phyloP scores from a whole-genome alignment of 2,888 invertebrate species.

The Stenodera caucasica region DNA sequence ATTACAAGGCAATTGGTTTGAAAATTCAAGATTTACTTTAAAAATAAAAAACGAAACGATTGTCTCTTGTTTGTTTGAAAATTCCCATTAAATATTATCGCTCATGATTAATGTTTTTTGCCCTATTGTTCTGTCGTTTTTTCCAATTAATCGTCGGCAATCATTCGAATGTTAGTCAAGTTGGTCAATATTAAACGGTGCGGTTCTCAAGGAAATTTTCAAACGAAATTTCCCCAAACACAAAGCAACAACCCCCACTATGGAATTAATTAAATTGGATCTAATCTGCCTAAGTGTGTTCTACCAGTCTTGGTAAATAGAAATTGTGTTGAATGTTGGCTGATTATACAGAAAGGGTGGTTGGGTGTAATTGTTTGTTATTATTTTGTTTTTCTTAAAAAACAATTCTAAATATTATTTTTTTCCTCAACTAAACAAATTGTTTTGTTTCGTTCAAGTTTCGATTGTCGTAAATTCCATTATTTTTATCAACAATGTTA shows the following conservation, averaged over 20 bases:
- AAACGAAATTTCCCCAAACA: constrained; percentile 2
- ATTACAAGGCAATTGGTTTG: constrained; percentile 1
- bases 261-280: constrained; percentile 7
- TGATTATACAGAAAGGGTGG: not conserved
- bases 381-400: not conserved
- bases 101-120: too few species aligned
- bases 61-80: not conserved
- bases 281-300: constrained; percentile 8
- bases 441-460: too few species aligned
- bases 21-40: not conserved
- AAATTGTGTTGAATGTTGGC: constrained; percentile 5
- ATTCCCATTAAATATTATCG: too few species aligned
- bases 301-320: constrained; percentile 6
- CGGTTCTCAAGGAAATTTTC: not conserved
- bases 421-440: too few species aligned
- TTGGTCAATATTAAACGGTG: constrained; percentile 1
- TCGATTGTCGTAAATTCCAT: not conserved
- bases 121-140: not conserved
- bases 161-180: not conserved
- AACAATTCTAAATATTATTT: too few species aligned
- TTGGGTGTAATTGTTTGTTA: not conserved
- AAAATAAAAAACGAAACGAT: not conserved
- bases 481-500: constrained; percentile 3
- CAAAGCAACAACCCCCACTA: not conserved
- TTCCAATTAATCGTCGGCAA: not conserved